These are phyloP conservation scores for Gonioctena quinquepunctata DNA, from an alignment of 1,140 invertebrate species.

Conservation along the genomic window DNA sequence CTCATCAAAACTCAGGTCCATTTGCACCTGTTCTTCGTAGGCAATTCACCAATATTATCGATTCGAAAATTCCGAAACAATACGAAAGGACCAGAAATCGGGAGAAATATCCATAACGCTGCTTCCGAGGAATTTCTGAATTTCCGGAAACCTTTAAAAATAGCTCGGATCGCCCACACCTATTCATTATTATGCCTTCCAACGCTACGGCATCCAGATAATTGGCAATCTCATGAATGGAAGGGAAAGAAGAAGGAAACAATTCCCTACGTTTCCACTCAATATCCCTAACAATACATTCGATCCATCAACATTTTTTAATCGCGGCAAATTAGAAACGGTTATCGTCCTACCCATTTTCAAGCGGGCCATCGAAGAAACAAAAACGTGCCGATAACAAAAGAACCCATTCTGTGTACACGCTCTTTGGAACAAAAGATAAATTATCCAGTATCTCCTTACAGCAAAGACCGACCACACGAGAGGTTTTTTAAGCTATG, in stretches of 20 bases:
- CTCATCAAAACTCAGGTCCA: too few species aligned
- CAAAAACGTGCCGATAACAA: conserved; percentile 35
- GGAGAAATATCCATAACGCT: too few species aligned
- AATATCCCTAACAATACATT: conserved; percentile 15
- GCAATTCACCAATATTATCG: too few species aligned
- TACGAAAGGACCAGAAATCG: too few species aligned
- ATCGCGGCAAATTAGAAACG: conserved; percentile 5
- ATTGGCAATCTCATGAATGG: neutral
- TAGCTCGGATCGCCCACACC: too few species aligned
- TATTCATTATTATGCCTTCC: too few species aligned
- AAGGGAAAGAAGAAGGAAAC: neutral
- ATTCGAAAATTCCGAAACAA: too few species aligned
- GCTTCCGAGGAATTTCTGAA: too few species aligned
- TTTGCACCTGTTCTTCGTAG: too few species aligned
- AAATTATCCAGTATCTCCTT: conserved; percentile 35
- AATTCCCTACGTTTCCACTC: neutral
- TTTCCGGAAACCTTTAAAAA: too few species aligned
- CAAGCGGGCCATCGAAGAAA: conserved; percentile 17
- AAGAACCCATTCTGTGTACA: conserved; percentile 23
- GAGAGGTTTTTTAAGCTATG: conserved; percentile 3
- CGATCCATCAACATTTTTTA: conserved; percentile 17
- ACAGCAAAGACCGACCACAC: conserved; percentile 32
- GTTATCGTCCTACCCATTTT: conserved; percentile 9
- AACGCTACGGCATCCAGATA: neutral
- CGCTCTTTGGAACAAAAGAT: conserved; percentile 41